phyloP scores from a whole-genome alignment of 2,797 vertebrate genomes.

The Rhinichthys osculus region DNA sequence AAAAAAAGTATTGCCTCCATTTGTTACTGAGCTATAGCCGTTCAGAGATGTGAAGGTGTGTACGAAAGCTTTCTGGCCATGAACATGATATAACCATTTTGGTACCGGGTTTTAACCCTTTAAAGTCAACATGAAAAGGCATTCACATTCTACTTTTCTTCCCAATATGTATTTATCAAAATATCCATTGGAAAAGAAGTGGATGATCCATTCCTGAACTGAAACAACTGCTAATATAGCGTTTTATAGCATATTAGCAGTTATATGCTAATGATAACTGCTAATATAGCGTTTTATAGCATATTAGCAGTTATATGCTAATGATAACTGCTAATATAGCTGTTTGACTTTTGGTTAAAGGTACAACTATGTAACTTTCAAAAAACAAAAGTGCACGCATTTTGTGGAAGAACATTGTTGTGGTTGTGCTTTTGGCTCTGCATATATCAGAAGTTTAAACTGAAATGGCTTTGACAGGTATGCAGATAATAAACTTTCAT shows the following conservation, averaged over 20 bases:
- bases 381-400: no score
- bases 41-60: background rate
- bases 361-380: no score
- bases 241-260: no score
- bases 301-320: no score
- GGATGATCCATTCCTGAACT: background rate
- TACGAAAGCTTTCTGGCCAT: background rate
- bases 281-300: no score
- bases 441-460: no score
- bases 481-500: no score
- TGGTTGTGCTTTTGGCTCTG: no score
- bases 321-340: no score
- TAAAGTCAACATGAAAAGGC: background rate
- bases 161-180: background rate
- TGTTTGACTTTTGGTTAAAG: background rate
- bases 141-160: background rate
- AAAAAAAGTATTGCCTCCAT: slow-evolving; percentile 31
- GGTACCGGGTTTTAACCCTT: background rate
- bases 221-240: background rate
- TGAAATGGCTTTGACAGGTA: no score
- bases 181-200: background rate
- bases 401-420: no score
- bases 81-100: background rate
- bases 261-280: background rate
- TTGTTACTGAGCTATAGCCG: background rate